Conservation (phyloP, 2,888 invertebrate genomes). For the Meta bourneti region DNA sequence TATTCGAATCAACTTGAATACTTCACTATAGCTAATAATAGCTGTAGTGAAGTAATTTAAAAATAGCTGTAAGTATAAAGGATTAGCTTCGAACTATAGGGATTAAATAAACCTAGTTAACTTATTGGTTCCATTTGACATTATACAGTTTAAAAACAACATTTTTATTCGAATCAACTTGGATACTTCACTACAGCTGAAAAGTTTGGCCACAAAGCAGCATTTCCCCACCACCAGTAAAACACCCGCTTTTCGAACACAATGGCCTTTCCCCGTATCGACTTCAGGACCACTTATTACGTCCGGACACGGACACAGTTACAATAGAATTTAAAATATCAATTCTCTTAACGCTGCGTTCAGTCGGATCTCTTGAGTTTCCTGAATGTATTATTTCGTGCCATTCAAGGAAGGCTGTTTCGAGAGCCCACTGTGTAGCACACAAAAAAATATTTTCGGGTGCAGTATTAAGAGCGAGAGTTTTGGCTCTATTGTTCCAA, state of each 20-base stretch:
- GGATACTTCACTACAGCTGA: background rate
- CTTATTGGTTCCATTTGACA: background rate
- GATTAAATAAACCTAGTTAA: background rate
- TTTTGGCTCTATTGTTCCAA: constrained; percentile 37
- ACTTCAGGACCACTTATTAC: constrained; percentile 22
- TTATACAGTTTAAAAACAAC: constrained; percentile 48
- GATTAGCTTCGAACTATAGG: background rate
- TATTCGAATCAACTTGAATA: constrained; percentile 30
- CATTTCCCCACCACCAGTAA: background rate
- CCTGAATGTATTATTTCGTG: constrained; percentile 37
- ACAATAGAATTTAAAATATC: constrained; percentile 26
- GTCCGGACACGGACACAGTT: background rate
- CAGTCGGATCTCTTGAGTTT: constrained; percentile 6
- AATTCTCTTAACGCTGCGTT: constrained; percentile 17
- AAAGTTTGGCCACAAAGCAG: background rate
- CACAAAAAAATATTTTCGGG: constrained; percentile 10
- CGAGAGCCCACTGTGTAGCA: background rate
- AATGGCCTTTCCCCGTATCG: background rate
- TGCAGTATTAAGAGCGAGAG: background rate
- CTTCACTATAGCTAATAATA: background rate
- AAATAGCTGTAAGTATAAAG: background rate
- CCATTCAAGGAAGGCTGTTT: constrained; percentile 52
- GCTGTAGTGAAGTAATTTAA: too few relatives aligned
- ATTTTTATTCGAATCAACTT: constrained; percentile 45
- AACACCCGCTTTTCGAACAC: constrained; percentile 8